Conservation (phyloP, 2,888 invertebrate species). For the Arrhopalites spinosus region DNA sequence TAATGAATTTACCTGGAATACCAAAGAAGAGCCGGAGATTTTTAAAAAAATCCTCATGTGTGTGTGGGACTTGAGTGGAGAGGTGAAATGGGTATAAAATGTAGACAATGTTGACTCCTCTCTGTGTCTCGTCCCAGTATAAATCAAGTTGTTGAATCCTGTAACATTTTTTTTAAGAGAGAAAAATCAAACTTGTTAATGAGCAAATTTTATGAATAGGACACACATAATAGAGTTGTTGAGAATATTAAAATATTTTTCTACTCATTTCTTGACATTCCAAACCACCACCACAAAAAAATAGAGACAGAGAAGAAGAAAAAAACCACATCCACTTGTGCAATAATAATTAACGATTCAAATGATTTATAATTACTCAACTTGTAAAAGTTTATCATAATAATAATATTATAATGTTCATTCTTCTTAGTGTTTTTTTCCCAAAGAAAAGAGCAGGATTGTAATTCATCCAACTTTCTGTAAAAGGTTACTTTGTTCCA, state of each 20-base stretch:
- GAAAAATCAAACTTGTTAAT: conserved; percentile 35
- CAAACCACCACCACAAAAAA: background rate
- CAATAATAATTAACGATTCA: too few species aligned
- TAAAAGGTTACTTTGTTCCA: background rate
- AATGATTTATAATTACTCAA: too few species aligned
- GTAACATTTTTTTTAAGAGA: conserved; percentile 4
- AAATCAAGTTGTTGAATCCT: too few species aligned
- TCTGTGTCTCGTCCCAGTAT: background rate
- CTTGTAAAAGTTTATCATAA: too few species aligned
- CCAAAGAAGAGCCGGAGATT: too few species aligned
- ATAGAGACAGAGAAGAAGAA: background rate
- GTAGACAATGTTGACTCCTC: conserved; percentile 8
- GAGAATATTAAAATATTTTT: background rate
- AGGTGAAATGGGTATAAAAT: conserved; percentile 2
- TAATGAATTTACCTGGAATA: conserved; percentile 1
- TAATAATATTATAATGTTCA: too few species aligned
- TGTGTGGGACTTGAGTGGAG: background rate
- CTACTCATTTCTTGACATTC: background rate
- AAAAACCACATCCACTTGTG: too few species aligned
- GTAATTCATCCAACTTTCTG: background rate
- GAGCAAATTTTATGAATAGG: conserved; percentile 38
- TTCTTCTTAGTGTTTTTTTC: too few species aligned
- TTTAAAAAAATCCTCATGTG: background rate
- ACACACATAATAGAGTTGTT: conserved; percentile 33
- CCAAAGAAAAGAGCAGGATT: too few species aligned